Conservation (phyloP, 2,888 invertebrate genomes). For the Palloptera scutellata region DNA sequence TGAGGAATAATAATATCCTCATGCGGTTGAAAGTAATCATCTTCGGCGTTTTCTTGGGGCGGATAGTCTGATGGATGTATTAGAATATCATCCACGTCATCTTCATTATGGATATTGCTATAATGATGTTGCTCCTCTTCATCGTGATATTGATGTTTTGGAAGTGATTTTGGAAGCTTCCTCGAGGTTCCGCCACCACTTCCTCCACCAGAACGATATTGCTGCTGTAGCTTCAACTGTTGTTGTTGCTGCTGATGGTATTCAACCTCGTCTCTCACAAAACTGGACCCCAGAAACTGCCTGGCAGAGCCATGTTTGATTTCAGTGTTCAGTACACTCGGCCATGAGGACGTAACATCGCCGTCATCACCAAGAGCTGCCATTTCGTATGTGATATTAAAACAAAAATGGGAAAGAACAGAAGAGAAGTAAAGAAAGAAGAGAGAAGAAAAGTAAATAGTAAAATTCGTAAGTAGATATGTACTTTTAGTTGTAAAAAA, state of each 20-base stretch:
- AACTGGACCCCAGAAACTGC: conserved; percentile 69
- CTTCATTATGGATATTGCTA: conserved; percentile 39
- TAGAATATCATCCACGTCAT: conserved; percentile 43
- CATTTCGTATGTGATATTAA: conserved; percentile 12
- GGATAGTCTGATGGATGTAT: conserved; percentile 54
- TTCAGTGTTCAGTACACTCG: conserved; percentile 35
- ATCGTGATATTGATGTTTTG: neutral
- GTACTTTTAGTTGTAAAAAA: conserved; percentile 5
- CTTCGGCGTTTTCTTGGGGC: conserved; percentile 45
- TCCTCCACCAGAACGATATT: conserved; percentile 40
- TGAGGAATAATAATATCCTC: conserved; percentile 33
- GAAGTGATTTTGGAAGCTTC: conserved; percentile 1
- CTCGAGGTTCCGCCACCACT: conserved; percentile 14
- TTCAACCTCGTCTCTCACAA: conserved; percentile 40
- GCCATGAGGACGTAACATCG: conserved; percentile 43
- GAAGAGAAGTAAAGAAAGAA: conserved; percentile 2
- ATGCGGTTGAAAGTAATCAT: conserved; percentile 48
- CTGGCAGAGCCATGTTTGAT: conserved; percentile 59
- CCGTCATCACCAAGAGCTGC: conserved; percentile 45
- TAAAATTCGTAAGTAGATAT: neutral
- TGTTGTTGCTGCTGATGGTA: conserved; percentile 31
- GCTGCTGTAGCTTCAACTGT: conserved; percentile 36
- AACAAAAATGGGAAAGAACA: neutral
- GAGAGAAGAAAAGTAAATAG: conserved; percentile 1
- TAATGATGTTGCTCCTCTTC: conserved; percentile 37